Conservation (phyloP, 2,797 vertebrate genomes). For the Lacerta bilineata region DNA sequence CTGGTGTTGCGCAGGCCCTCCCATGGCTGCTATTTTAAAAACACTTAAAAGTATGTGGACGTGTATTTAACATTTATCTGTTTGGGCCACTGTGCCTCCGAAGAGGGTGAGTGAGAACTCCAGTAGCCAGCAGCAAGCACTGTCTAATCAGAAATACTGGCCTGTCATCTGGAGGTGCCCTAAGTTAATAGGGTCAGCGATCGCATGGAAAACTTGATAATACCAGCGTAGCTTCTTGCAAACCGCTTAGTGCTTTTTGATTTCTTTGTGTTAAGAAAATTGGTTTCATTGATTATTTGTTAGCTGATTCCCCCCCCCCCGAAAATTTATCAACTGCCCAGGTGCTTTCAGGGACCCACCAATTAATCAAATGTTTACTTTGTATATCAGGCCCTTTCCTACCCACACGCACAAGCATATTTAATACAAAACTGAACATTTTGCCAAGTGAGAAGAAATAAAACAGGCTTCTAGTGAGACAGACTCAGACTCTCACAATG, state of each 20-base stretch:
- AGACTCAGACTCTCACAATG: neutral
- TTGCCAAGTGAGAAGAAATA: neutral
- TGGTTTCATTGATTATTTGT: conserved; percentile 37
- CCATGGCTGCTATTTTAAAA: neutral
- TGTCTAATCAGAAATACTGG: conserved; percentile 19
- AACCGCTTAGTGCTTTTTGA: conserved; percentile 6
- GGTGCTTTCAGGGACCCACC: conserved; percentile 5
- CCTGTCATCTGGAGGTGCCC: conserved; percentile 20
- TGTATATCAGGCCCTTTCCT: neutral
- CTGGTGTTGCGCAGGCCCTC: neutral
- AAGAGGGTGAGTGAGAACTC: neutral
- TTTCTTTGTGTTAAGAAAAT: conserved; percentile 29
- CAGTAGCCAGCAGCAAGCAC: neutral
- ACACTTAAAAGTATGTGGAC: neutral
- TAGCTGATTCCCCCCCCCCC: too few species aligned
- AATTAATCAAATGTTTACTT: conserved; percentile 22
- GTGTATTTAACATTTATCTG: neutral
- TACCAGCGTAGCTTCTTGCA: conserved; percentile 23
- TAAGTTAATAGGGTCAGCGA: conserved; percentile 23
- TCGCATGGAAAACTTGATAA: conserved; percentile 24
- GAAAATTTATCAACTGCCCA: neutral
- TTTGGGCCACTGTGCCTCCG: neutral
- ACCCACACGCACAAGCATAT: neutral
- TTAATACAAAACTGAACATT: conserved; percentile 19
- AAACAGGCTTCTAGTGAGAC: neutral